These are phyloP conservation scores for Stictocephala bisonia DNA, from an alignment of 2,888 invertebrate genomes.

Conservation along the genomic window DNA sequence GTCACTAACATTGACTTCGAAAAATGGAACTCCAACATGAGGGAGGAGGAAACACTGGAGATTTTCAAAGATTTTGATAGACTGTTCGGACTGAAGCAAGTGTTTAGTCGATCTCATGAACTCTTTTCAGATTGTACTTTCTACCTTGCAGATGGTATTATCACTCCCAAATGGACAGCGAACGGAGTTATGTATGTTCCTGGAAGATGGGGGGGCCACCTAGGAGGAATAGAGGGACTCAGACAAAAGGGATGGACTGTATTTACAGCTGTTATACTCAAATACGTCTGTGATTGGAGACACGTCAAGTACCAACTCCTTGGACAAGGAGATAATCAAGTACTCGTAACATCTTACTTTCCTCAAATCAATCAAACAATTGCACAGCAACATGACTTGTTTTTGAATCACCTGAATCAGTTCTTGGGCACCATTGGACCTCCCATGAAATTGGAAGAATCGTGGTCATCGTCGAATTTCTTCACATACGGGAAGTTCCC, in stretches of 20 bases:
- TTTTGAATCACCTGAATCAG: background rate
- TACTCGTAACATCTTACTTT: background rate
- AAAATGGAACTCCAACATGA: conserved; percentile 9
- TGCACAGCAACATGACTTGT: background rate
- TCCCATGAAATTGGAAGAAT: background rate
- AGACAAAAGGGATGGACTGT: conserved; percentile 10
- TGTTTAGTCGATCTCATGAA: background rate
- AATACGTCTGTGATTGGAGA: background rate
- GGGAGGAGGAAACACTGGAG: background rate
- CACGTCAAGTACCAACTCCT: background rate
- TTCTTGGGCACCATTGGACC: background rate
- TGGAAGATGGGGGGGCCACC: background rate
- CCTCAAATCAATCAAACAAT: background rate
- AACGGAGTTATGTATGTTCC: background rate
- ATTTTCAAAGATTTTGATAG: background rate
- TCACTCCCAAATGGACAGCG: background rate
- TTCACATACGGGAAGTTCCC: background rate
- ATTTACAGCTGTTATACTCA: background rate
- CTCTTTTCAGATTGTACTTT: background rate
- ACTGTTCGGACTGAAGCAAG: background rate
- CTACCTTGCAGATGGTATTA: background rate
- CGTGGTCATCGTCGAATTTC: background rate
- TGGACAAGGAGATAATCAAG: background rate
- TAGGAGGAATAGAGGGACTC: background rate
- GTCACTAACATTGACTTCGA: background rate